phyloP scores from a whole-genome alignment of 2,888 invertebrate genomes.

The Hydrotaea cyrtoneurina region DNA sequence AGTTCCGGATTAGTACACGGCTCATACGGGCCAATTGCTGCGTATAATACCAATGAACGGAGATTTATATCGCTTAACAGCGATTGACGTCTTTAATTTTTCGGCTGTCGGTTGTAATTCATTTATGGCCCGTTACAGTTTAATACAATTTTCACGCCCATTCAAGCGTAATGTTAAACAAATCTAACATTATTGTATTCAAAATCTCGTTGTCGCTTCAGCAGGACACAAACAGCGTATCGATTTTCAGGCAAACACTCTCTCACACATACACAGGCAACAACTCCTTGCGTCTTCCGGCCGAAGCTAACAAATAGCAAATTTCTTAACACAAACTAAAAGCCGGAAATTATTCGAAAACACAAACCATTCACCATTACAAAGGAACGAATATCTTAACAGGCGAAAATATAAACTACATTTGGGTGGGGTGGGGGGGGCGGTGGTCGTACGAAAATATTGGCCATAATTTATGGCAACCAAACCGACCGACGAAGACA shows the following conservation, averaged over 20 bases:
- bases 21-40: too few relatives aligned
- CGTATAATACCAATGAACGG: too few relatives aligned
- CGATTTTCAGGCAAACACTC: slow-evolving; percentile 19
- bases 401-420: slow-evolving; percentile 26
- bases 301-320: slow-evolving; percentile 24
- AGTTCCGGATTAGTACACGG: background rate
- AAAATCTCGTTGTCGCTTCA: background rate
- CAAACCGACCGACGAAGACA: background rate
- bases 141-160: slow-evolving; percentile 48
- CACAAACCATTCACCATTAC: slow-evolving; percentile 6
- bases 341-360: slow-evolving; percentile 41
- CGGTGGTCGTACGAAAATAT: slow-evolving; percentile 16
- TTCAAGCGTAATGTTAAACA: slow-evolving; percentile 30
- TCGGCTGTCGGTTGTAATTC: background rate
- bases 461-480: slow-evolving; percentile 47
- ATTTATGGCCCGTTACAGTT: slow-evolving; percentile 44
- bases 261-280: background rate
- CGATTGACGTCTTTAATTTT: background rate
- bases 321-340: slow-evolving; percentile 39
- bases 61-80: too few relatives aligned
- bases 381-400: slow-evolving; percentile 5
- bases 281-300: slow-evolving; percentile 12
- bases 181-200: slow-evolving; percentile 6
- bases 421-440: background rate
- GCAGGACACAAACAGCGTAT: background rate